Base-by-base conservation (phyloP, 1,140 invertebrate genomes). In the Drosophila bocqueti region DNA sequence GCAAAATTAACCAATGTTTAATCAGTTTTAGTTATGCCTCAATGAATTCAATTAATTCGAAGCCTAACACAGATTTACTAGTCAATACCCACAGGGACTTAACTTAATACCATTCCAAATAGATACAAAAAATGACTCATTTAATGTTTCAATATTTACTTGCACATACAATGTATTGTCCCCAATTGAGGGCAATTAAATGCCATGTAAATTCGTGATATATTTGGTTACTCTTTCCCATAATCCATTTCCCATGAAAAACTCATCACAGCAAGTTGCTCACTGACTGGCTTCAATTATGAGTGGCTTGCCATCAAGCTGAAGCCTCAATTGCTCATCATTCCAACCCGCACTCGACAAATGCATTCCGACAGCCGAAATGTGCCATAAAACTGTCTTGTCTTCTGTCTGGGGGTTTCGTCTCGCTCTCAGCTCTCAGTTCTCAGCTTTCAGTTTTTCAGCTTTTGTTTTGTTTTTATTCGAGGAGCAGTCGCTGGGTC, bases 361-460 rank as follows among this genome's bases (percentile, higher is more conserved):
- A 36, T 73, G 26, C 72, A 69, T 62, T 52, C 47, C 46, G 68
- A 79, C 83, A 75, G 58, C 42, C 72, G 43, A 77, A 77, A 77
- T 69, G 58, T 79, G 50, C 50, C 80, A 83, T 68, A 78, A 78
- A 78, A 69, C 58, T 78, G 75, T 78, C 74, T 62, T 78, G 74
- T 77, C 63, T 61, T 24, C 24, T 42, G 42, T 18, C 60, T 43
- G 43, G 59, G 59, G 42, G 55, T 45, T 62, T 43, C 26, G n/a
- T 64, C 36, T 31, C n/a, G 47, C 34, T 18, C 42, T n/a, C 42
- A 18, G 42, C 3, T 31, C 29, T 31, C 47, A 21, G n/a, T 38
- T 15, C 15, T n/a, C 16, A 18, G 42, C 8, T 40, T 40, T 31
- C 47, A 21, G 13, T n/a, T 55, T 36, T 29, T 18, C 13, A 31